These are phyloP conservation scores for Meriones psammophilus DNA, from an alignment of 2,797 vertebrate species.

Conservation along the genomic window DNA sequence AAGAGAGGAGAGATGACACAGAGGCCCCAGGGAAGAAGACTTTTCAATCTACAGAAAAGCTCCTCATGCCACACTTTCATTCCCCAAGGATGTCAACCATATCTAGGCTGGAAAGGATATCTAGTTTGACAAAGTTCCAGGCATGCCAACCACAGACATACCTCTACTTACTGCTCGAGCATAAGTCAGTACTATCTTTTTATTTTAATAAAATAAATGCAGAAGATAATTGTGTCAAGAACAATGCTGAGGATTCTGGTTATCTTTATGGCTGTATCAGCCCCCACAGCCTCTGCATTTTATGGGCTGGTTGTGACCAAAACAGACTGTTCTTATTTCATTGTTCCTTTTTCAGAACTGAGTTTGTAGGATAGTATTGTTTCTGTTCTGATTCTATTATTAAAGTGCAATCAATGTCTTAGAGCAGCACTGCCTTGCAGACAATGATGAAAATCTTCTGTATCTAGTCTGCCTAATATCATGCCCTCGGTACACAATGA, in stretches of 20 bases:
- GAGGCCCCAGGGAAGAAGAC: background rate
- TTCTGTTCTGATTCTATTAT: conserved; percentile 12
- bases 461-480: background rate
- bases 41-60: background rate
- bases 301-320: conserved; percentile 16
- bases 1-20: background rate
- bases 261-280: too few relatives aligned
- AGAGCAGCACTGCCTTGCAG: background rate
- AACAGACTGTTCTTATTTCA: conserved; percentile 36
- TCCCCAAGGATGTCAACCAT: background rate
- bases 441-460: background rate
- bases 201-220: conserved; percentile 7
- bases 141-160: background rate
- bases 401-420: background rate
- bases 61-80: background rate
- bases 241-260: too few relatives aligned
- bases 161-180: background rate
- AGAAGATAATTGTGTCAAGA: too few relatives aligned
- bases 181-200: background rate
- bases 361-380: background rate
- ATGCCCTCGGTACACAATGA: background rate
- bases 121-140: background rate
- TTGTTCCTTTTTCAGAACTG: conserved; percentile 40
- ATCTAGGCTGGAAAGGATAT: background rate
- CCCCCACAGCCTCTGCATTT: background rate